Evolutionary conservation across 1,140 invertebrate genomes (phyloP), one percentile per base, ranked within the genome.

Genomic region (Drosophila obscura): DNA sequence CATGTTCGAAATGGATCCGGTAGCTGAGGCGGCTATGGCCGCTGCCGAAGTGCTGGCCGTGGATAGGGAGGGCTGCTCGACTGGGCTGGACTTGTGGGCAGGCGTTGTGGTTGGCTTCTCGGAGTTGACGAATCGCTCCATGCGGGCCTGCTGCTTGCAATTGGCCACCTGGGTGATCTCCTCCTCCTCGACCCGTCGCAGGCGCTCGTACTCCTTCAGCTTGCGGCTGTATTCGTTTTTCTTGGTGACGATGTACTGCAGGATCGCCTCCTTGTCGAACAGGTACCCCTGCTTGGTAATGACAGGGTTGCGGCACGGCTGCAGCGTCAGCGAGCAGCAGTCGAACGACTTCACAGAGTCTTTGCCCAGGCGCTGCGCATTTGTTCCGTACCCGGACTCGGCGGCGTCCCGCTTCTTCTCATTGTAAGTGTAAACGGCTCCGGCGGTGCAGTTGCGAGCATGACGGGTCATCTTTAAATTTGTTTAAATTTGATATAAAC

Each of bases 311-410:
- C 85, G 73, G 41, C 92, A 92, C 2, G 99, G 98, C 91, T 99
- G 99, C 60, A 99, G 93, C 5, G 98, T 99, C 16, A 99, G 92
- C 81, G 96, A 99, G 92, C 99, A 99, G 89, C 98, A 99, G 92
- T 99, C 99, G 93, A 99, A 99, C 90, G 97, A 97, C 92, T 99
- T 99, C 0, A 99, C 94, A 1, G 98, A 98, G 94, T 99, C 99
- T 58, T 92, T 92, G 4, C 98, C 98, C 46, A 99, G 93, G 82
- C 99, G 93, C 89, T 94, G 95, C 61, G 93, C 94, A 90, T 97
- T 96, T 11, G 96, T 97, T 2, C 97, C 96, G 91, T 97, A 97
- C 28, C 97, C 97, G n/a, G 97, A 98, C 15, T 96, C 95, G 53
- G 96, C 94, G 6, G 97, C 97, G 91, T 99, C 99, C 90, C 98